These are phyloP conservation scores for Lacerta viridis DNA, from an alignment of 2,797 vertebrate genomes.

Conservation along the genomic window DNA sequence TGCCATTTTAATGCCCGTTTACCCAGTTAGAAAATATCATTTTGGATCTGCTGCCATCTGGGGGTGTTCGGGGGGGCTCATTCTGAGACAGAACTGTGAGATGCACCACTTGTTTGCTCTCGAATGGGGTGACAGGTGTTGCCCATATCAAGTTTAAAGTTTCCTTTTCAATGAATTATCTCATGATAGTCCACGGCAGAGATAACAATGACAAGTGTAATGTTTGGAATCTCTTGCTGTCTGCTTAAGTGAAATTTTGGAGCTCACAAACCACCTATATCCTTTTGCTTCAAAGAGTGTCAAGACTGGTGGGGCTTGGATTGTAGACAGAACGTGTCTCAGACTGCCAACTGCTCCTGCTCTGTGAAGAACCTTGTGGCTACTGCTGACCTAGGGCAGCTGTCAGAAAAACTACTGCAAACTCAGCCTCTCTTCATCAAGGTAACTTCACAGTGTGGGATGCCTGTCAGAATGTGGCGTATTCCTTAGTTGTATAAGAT, in stretches of 20 bases:
- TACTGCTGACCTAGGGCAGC: conserved; percentile 66
- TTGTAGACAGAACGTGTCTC: conserved; percentile 75
- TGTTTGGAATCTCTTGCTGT: background rate
- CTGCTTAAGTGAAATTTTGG: conserved; percentile 15
- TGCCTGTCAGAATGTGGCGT: background rate
- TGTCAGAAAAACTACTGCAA: conserved; percentile 76
- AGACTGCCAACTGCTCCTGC: conserved; percentile 75
- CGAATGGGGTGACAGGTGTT: background rate
- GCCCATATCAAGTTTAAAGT: background rate
- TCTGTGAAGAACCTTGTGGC: conserved; percentile 71
- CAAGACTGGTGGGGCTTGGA: conserved; percentile 77
- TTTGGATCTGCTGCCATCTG: background rate
- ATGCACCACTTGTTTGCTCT: background rate
- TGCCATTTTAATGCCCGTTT: too few species aligned
- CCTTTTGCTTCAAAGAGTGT: conserved; percentile 69
- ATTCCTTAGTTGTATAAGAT: conserved; percentile 1
- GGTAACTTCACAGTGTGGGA: conserved; percentile 72
- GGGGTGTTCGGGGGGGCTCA: background rate
- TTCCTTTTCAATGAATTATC: conserved; percentile 8
- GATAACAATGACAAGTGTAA: conserved; percentile 30
- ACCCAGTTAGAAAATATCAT: too few species aligned
- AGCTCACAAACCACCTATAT: conserved; percentile 42
- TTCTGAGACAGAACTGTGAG: background rate
- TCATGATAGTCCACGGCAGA: background rate
- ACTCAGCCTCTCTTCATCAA: conserved; percentile 90